Evolutionary conservation across 2,888 invertebrate species (phyloP).

Genomic region (Caenorhabditis sp.): DNA sequence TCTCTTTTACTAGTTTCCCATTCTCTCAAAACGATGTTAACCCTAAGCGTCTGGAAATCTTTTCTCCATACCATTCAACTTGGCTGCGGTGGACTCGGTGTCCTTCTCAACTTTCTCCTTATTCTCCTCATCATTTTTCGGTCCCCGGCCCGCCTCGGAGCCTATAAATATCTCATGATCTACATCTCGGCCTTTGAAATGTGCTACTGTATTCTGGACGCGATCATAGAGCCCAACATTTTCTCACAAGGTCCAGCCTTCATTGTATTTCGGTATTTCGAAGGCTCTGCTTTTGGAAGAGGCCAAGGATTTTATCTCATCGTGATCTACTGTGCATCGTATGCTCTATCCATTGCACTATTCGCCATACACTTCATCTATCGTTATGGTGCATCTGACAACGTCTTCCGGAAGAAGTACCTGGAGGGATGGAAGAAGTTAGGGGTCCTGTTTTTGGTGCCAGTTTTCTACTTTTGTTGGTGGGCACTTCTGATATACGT

Average conservation of each 20-base stretch:
- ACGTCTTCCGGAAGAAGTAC: neutral
- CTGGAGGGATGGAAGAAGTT: neutral
- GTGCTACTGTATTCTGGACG: conserved; percentile 6
- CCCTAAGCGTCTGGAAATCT: neutral
- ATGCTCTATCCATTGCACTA: neutral
- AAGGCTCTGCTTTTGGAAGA: neutral
- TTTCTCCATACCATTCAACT: neutral
- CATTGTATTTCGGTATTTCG: neutral
- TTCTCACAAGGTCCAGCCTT: neutral
- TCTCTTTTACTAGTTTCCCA: too few species aligned
- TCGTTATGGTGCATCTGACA: conserved; percentile 12
- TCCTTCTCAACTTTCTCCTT: conserved; percentile 7
- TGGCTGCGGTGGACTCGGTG: neutral
- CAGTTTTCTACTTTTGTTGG: too few species aligned
- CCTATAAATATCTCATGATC: conserved; percentile 15
- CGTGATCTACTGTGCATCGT: neutral
- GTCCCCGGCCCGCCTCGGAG: conserved; percentile 6
- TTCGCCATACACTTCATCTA: conserved; percentile 41
- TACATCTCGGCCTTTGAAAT: conserved; percentile 27
- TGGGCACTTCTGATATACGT: too few species aligned
- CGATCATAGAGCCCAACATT: neutral
- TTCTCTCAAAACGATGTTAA: too few species aligned
- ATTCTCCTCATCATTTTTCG: conserved; percentile 14
- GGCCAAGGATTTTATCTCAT: neutral
- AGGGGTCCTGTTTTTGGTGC: too few species aligned